Base-by-base conservation (phyloP, 1,140 invertebrate genomes). In the Drosophila ananassae region DNA sequence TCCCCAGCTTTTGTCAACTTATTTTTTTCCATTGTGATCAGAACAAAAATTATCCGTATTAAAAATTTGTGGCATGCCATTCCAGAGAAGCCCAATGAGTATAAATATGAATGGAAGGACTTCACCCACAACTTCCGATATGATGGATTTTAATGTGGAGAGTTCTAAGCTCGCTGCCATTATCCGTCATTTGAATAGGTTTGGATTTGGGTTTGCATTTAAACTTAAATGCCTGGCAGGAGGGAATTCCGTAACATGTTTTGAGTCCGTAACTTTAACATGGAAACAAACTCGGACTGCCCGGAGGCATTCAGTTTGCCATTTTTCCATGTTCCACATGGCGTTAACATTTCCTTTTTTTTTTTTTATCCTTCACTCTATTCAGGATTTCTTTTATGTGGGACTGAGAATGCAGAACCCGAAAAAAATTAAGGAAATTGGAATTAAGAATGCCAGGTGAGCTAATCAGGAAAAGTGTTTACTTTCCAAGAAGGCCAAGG, bases 1-100 rank as follows among this genome's bases (percentile, higher is more conserved):
- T 67, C 63, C 63, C 34, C 17, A 24, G 58, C 63, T 63, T 50
- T 44, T 67, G 47, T 50, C 59, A 28, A 21, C 44, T 59, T 50
- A 9, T 46, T 17, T 37, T 60, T 51, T 17, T 47, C 28, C 12
- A 48, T 58, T 47, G 41, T 58, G n/a, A 17, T 21, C 44, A n/a
- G 34, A 3, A 25, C 59, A 63, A 25, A 51, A 51, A 67, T 67
- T 41, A 64, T 46, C 22, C 28, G 63, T 51, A 67, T 67, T 64
- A 66, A 51, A 63, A 66, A 63, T 51, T 52, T 50, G 46, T 44
- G 32, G 63, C 46, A 47, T 47, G 17, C 44, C 21, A 64, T 52
- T 67, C 47, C 34, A 21, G 32, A 25, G 6, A 50, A 41, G 13
- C 17, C 17, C 51, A 54, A 21, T 60, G 34, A 10, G 24, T 12